Conservation (phyloP, 2,797 vertebrate genomes). For the Varecia variegata region DNA sequence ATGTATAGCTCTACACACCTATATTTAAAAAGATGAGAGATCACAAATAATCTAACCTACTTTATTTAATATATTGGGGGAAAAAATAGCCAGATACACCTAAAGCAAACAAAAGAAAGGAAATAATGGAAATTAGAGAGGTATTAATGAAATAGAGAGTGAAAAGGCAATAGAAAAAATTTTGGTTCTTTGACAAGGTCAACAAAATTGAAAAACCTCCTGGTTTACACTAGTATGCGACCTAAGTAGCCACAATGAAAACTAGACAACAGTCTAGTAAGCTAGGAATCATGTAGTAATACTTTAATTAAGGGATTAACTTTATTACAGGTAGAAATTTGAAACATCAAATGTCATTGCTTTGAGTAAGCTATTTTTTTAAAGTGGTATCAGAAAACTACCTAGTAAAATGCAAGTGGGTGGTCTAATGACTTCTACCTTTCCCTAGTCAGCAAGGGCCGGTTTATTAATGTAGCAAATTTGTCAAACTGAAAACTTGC, state of each 20-base stretch:
- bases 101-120: background rate
- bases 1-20: background rate
- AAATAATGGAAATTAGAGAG: background rate
- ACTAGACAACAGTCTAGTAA: background rate
- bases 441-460: background rate
- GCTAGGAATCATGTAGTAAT: background rate
- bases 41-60: background rate
- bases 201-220: background rate
- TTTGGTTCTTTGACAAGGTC: background rate
- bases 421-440: background rate
- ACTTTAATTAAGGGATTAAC: background rate
- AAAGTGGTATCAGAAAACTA: background rate
- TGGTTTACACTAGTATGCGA: background rate
- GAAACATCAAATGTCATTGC: background rate
- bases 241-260: background rate
- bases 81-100: background rate
- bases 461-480: background rate
- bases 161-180: background rate
- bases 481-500: background rate
- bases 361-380: background rate
- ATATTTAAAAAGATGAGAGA: background rate
- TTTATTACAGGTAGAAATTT: background rate
- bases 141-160: background rate
- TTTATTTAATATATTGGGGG: background rate
- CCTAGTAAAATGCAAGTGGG: background rate